Evolutionary conservation across 1,140 invertebrate species (phyloP), one percentile per base, ranked within the genome.

Genomic region (Bradysia coprophila): DNA sequence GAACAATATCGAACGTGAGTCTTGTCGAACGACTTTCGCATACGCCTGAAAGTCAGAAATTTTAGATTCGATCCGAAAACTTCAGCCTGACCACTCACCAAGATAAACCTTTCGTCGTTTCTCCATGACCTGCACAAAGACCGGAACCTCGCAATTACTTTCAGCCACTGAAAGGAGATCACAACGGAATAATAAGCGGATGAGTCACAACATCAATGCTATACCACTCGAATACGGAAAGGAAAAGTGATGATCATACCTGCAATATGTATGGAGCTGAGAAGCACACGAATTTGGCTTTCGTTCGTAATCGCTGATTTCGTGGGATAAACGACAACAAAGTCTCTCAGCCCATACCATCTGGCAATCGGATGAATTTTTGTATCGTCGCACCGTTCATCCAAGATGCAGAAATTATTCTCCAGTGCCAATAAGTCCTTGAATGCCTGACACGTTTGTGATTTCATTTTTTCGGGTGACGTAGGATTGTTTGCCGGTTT

Each of bases 1-100:
- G 85, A 43, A 91, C 78, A 70, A 92, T 87, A 52, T 93, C 81
- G 62, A 87, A 91, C 53, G 80, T 77, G 20, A 78, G 77, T 46
- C 78, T 71, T 8, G 78, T 68, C 38, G 78, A 78, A 53, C 69
- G 75, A 38, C 76, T 74, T 55, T 85, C 72, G 51, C 75, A 80
- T 9, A 82, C 70, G 20, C 38, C 38, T 38, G 19, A 4, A 4
- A 38, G 18, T 10, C 6, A 36, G 5, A 9, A 9, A 15, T 36
- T 6, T 36, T 6, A n/a, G 18, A 36, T 6, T 36, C 5, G 6
- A 36, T n/a, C 6, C 15, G 33, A 9, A 9, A 8, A 9, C 15
- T 36, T 6, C 11, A 36, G 5, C 6, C 11, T 36, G 15, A 36
- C 15, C 18, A 38, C 4, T 38, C 13, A 38, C 89, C 89, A 28